Percentiles rank a stretch among this genome's conserved stretches.
Evolutionary conservation across 2,113 vertebrate genomes (phyloP).

Genomic region (Phaethornis superciliosus): DNA sequence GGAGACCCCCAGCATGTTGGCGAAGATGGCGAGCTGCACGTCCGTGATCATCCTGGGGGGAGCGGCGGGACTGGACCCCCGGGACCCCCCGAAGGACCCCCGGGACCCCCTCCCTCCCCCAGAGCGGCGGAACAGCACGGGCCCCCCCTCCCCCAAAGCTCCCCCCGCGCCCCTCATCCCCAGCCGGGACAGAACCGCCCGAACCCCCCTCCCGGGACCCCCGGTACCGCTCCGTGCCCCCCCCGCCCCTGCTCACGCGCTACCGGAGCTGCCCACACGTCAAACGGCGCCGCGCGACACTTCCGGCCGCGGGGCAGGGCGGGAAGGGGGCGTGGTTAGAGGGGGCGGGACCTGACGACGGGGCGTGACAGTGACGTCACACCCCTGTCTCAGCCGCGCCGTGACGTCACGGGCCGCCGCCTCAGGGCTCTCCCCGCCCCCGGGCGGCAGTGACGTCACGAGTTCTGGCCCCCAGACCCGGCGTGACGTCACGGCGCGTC

Average conservation of each 20-base stretch:
- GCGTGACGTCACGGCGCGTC: too few relatives aligned
- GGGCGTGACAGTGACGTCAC: not conserved
- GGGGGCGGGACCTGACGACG: too few relatives aligned
- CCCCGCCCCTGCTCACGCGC: not conserved
- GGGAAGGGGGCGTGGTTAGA: not conserved
- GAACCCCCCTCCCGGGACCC: not conserved
- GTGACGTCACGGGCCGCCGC: not conserved
- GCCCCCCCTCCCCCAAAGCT: too few relatives aligned
- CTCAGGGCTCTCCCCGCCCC: too few relatives aligned
- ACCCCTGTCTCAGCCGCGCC: too few relatives aligned
- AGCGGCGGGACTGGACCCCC: too few relatives aligned
- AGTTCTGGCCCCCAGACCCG: too few relatives aligned
- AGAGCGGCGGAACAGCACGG: too few relatives aligned
- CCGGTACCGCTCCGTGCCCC: not conserved
- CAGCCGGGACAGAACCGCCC: not conserved
- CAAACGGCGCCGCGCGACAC: not conserved
- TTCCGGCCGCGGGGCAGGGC: not conserved
- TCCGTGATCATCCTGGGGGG: slow-evolving; percentile 92
- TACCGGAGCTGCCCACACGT: not conserved
- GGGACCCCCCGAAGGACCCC: not conserved
- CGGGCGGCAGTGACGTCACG: too few relatives aligned
- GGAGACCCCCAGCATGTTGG: slow-evolving; percentile 97
- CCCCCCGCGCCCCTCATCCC: too few relatives aligned
- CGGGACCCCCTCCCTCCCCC: too few relatives aligned
- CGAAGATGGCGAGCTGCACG: slow-evolving; percentile 96